Base-by-base conservation (phyloP, 2,113 vertebrate species). In the Balaeniceps rex region DNA sequence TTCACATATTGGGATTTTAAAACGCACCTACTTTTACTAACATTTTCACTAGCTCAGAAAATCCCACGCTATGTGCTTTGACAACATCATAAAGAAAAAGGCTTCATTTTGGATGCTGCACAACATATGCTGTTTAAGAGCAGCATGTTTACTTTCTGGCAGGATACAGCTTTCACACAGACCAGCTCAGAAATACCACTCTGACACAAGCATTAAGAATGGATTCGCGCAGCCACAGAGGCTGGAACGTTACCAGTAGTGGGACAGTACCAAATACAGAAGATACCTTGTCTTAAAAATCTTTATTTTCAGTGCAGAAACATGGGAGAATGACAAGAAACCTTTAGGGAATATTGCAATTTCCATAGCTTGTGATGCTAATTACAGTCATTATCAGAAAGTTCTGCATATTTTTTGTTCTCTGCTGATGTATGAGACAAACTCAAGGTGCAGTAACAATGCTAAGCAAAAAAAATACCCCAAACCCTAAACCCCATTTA, bases 311-410 rank as follows among this genome's bases (percentile, higher is more conserved):
- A 70, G 52, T 23, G 28, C 71, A 92, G 77, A 65, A 82, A 69
- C 66, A 65, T 11, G 82, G 36, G 87, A 84, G 64, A 58, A 54
- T 84, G 91, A 96, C 93, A 88, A 85, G 87, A 97, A 97, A 82
- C 81, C 95, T 96, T 83, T 61, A 83, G 93, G 91, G 96, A 96
- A 79, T 94, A 88, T 26, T 34, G n/a, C 74, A 61, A 85, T 95
- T 97, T 96, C 88, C 85, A 89, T 66, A 93, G 94, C 87, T 97
- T 96, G 89, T 94, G 83, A 97, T 98, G 96, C 92, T 97, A 98
- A 98, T 96, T 97, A 91, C 93, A 94, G 94, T 80, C 94, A 96
- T 98, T 97, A 97, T 79, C 83, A 54, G 78, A 81, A 94, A 82
- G 58, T 96, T 95, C 87, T 77, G 60, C 9, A 3, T 55, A 1